Evolutionary conservation across 53 echinoderm and acorn worm genomes (phyloP), one percentile per base, ranked within the genome.

Genomic region (Antedon mediterranea): DNA sequence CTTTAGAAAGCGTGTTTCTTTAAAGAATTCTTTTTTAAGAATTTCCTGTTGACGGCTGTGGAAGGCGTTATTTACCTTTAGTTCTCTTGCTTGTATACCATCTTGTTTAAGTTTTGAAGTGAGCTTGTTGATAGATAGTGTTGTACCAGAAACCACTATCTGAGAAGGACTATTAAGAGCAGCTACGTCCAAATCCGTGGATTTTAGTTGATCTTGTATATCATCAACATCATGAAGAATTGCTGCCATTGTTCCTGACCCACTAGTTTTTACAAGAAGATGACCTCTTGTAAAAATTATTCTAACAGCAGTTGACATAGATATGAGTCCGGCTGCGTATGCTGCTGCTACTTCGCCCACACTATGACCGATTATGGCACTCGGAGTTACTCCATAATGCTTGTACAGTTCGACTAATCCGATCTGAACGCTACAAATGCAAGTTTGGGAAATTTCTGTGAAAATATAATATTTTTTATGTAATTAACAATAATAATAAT

Each of bases 331-430:
- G 23, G 88, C 81, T 78, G 88, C 77, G 29, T 88, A 81, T 34
- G 88, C 88, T 26, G 88, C 84, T 72, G 88, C 88, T 30, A 88
- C 84, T 74, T 88, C 88, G n/a, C 88, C 88, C 8, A 84, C 84
- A 74, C 88, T 88, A 31, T 88, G 88, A 30, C 88, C 88, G 33
- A 88, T 84, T 20, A 88, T 83, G 32, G 43, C 80, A 70, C 78
- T 71, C 27, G 88, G 84, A 28, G 43, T 43, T 30, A 88, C 71
- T 32, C 88, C 88, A 73, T 71, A 73, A 70, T 71, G 1, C 43
- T 79, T 88, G 81, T 75, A 88, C 33, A 88, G 81, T 32, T 84
- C 84, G 4, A 88, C 29, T 20, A 88, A 79, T 33, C 84, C 88
- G 30, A 88, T 84, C 6, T 80, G 80, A 9, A 84, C 81, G 3